These are phyloP conservation scores for Scatophagus argus DNA, from an alignment of 2,113 vertebrate genomes.

Conservation along the genomic window DNA sequence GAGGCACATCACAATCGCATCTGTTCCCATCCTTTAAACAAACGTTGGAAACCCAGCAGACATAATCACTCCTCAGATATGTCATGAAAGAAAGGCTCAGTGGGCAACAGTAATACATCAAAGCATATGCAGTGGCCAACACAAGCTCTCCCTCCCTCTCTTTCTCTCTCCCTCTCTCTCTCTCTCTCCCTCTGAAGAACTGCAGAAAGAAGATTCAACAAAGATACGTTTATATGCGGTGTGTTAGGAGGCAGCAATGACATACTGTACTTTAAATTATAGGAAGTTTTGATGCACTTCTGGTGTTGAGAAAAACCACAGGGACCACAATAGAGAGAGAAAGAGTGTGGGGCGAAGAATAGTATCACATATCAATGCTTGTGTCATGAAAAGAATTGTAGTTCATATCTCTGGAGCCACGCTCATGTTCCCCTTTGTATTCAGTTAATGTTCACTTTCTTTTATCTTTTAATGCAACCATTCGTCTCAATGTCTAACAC, in stretches of 20 bases:
- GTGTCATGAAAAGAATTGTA: slow-evolving; percentile 70
- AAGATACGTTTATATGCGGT: slow-evolving; percentile 30
- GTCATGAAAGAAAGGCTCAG: slow-evolving; percentile 32
- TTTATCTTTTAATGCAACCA: slow-evolving; percentile 84
- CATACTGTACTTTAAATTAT: slow-evolving; percentile 42
- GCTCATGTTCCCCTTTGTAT: slow-evolving; percentile 69
- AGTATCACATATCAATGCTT: slow-evolving; percentile 64
- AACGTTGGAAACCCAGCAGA: slow-evolving; percentile 42
- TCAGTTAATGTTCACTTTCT: slow-evolving; percentile 69
- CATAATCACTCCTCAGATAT: slow-evolving; percentile 50
- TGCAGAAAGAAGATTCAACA: slow-evolving; percentile 24
- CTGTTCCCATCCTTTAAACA: slow-evolving; percentile 43
- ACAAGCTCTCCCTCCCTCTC: slow-evolving; percentile 2
- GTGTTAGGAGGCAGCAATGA: slow-evolving; percentile 28
- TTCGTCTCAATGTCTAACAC: slow-evolving; percentile 77
- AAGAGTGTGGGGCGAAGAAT: slow-evolving; percentile 27
- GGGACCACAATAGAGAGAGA: slow-evolving; percentile 36
- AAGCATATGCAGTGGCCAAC: slow-evolving; percentile 10
- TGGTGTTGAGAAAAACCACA: slow-evolving; percentile 37
- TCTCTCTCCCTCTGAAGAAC: neutral
- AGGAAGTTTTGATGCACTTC: slow-evolving; percentile 42
- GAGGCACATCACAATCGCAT: slow-evolving; percentile 44
- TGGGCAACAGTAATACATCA: slow-evolving; percentile 32
- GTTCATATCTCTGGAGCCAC: slow-evolving; percentile 67
- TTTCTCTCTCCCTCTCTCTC: no score